Percentiles rank a stretch among this genome's conserved stretches.
Evolutionary conservation across 2,113 vertebrate species (phyloP).

Genomic region (Meleagris gallopavo): DNA sequence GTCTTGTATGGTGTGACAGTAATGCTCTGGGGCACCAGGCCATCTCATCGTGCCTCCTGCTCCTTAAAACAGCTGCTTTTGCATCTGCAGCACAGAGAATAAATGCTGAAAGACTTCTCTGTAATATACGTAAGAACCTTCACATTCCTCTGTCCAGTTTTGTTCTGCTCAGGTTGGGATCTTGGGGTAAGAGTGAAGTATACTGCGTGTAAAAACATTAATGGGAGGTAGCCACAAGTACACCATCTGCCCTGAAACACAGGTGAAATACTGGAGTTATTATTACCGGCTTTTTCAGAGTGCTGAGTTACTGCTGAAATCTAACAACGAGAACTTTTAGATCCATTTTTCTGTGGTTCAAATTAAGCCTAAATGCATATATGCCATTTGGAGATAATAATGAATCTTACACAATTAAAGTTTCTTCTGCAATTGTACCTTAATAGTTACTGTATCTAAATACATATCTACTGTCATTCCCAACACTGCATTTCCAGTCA

Average conservation of each 20-base stretch:
- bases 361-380: not conserved
- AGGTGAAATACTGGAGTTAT: not conserved
- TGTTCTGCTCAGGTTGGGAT: not conserved
- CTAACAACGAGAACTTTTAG: not conserved
- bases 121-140: not conserved
- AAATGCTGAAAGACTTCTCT: not conserved
- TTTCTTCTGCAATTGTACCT: not conserved
- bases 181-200: accelerated
- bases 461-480: not conserved
- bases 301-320: not conserved
- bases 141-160: not conserved
- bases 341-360: not conserved
- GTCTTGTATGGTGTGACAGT: not conserved
- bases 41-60: not conserved
- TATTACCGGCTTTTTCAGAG: not conserved
- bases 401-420: not conserved
- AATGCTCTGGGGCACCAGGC: accelerated
- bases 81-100: not conserved
- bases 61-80: not conserved
- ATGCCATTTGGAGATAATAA: slow-evolving; percentile 27
- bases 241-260: not conserved
- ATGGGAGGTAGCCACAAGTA: not conserved
- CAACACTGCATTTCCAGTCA: not conserved
- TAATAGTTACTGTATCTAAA: slow-evolving; percentile 33
- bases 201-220: not conserved